Base-by-base conservation (phyloP, 2,888 invertebrate genomes). In the Odontocolon sp. region DNA sequence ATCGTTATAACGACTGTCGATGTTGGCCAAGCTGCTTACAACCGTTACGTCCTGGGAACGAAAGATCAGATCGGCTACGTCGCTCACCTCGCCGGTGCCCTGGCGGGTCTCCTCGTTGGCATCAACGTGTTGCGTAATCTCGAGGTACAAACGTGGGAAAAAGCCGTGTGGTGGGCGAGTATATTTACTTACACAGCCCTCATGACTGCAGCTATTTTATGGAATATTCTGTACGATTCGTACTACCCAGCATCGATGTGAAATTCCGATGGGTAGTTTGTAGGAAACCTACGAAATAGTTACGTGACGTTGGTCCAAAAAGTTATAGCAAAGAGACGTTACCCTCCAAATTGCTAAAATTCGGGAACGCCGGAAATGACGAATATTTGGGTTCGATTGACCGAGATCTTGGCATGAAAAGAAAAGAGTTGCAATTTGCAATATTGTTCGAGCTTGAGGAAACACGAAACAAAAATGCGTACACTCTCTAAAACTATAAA, bases 31-130 rank as follows among this genome's bases (percentile, higher is more conserved):
- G 98, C 99, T 0, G 93, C 99, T 31, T 98, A 98, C 91, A 95
- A 96, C 88, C 93, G 97, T 11, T 97, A 98, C 89, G 92, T 94
- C 74, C 91, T 94, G 14, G 92, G 94, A 57, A 91, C 93, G 1
- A 92, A 94, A 50, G 95, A 95, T 87, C 94, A 97, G 91, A 95
- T 98, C 64, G 98, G 98, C 8, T 98, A 99, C 88, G 95, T 97
- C 0, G 99, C 99, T 4, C 99, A 99, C 91, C 91, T 98, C 50
- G 97, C 96, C 0, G 98, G 99, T 1, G 97, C 97, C 42, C 82
- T 98, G 1, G 97, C 97, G 64, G 99, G 99, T 84, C 90, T 94
- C 75, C 91, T 97, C 14, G 95, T 97, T 33, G 97, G 97, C 14
- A 95, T 97, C 76, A 95, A 96, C 6, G 94, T 96, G 0, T 92